phyloP scores from a whole-genome alignment of 2,797 vertebrate genomes.

The Podarcis lilfordi region DNA sequence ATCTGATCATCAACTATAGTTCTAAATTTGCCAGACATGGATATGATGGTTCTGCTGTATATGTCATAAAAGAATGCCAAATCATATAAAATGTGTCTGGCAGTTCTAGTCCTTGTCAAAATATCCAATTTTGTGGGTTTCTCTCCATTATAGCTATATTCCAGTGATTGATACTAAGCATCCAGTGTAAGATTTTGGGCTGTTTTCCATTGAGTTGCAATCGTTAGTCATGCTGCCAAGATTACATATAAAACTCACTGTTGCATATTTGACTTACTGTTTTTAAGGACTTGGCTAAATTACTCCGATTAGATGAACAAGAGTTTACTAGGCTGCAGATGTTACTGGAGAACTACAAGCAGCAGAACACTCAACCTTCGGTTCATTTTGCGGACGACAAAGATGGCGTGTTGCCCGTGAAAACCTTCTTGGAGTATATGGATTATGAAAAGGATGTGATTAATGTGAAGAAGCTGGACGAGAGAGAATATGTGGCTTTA shows the following conservation, averaged over 20 bases:
- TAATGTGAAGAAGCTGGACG: constrained; percentile 78
- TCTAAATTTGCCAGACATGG: no score
- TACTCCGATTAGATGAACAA: constrained; percentile 81
- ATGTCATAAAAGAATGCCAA: no score
- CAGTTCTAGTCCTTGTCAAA: no score
- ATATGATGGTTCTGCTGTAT: no score
- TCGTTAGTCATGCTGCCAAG: no score
- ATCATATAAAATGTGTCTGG: no score
- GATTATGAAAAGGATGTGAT: constrained; percentile 84
- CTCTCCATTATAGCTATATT: no score
- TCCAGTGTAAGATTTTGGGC: no score
- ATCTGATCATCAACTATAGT: no score
- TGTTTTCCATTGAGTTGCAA: no score
- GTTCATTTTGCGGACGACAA: constrained; percentile 86
- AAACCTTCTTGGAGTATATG: constrained; percentile 89
- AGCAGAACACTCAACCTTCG: constrained; percentile 77
- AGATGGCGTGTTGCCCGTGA: constrained; percentile 77
- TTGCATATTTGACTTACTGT: background rate
- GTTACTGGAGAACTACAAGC: constrained; percentile 85
- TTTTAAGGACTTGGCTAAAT: constrained; percentile 78
- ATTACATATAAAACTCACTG: background rate
- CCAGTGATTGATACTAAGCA: no score
- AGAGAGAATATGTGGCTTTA: constrained; percentile 76
- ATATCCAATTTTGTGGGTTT: no score
- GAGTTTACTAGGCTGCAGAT: constrained; percentile 83